A percentile compares a stretch with the other conserved stretches of the same genome.
Evolutionary conservation across 2,888 invertebrate species (phyloP).

Genomic region (Cantharis rufa): DNA sequence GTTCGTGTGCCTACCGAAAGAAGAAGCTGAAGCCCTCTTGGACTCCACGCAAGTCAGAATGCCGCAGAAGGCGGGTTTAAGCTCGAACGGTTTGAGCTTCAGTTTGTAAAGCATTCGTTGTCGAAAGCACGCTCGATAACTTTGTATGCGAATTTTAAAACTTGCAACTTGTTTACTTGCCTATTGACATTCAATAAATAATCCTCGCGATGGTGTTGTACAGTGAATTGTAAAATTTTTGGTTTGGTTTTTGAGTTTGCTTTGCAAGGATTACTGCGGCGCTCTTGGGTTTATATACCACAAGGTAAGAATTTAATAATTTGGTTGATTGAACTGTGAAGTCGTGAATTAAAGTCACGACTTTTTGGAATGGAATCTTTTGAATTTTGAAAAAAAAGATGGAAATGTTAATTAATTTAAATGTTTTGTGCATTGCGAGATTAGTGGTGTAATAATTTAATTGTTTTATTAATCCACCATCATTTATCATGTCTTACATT

Average conservation of each 20-base stretch:
- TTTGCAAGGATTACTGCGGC: constrained; percentile 1
- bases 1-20: constrained; percentile 29
- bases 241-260: background rate
- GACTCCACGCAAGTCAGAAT: constrained; percentile 32
- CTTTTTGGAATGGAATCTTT: background rate
- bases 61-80: constrained; percentile 35
- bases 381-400: background rate
- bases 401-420: background rate
- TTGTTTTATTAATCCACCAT: background rate
- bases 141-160: constrained; percentile 6
- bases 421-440: background rate
- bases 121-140: constrained; percentile 29
- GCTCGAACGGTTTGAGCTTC: constrained; percentile 29
- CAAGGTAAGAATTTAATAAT: background rate
- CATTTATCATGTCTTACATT: background rate
- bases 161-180: background rate
- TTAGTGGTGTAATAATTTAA: background rate
- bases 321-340: background rate
- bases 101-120: constrained; percentile 32
- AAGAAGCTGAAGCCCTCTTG: constrained; percentile 33
- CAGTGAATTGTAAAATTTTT: background rate
- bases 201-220: background rate
- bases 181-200: background rate
- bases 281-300: background rate
- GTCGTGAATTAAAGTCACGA: constrained; percentile 12